Percentiles rank a stretch among this genome's conserved stretches.
phyloP scores from a whole-genome alignment of 2,113 vertebrate genomes.

The Tachysurus fulvidraco region DNA sequence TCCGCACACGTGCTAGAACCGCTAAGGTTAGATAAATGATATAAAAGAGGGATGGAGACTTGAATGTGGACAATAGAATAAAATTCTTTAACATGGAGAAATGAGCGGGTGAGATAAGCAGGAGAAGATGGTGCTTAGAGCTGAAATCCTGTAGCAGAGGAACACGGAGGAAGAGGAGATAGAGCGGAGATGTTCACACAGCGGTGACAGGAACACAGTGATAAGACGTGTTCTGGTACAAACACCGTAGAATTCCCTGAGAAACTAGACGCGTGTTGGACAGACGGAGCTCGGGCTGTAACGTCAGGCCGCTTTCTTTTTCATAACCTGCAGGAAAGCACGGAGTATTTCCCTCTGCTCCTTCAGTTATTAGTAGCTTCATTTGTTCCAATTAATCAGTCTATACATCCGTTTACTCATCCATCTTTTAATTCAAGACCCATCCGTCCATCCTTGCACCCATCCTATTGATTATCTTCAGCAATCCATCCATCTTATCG shows the following conservation, averaged over 20 bases:
- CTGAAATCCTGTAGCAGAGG: constrained; percentile 26
- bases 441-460: not conserved
- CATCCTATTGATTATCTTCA: not conserved
- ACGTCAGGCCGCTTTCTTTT: too few relatives aligned
- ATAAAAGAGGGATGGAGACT: not conserved
- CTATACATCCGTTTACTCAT: not conserved
- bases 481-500: not conserved
- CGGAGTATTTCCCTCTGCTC: not conserved
- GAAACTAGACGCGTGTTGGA: not conserved
- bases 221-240: constrained; percentile 15
- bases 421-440: not conserved
- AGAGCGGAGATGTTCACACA: not conserved
- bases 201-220: not conserved
- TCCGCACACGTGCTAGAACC: not conserved
- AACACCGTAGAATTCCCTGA: constrained; percentile 1
- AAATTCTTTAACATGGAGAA: not conserved
- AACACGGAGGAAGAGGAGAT: constrained; percentile 30
- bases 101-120: not conserved
- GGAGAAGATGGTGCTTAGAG: constrained; percentile 4
- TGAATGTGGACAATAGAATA: not conserved
- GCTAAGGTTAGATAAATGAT: not conserved
- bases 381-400: not conserved
- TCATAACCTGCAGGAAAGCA: not conserved
- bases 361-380: not conserved
- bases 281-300: not conserved